Base-by-base conservation (phyloP, 1,140 invertebrate species). In the Magallana ariakensis region DNA sequence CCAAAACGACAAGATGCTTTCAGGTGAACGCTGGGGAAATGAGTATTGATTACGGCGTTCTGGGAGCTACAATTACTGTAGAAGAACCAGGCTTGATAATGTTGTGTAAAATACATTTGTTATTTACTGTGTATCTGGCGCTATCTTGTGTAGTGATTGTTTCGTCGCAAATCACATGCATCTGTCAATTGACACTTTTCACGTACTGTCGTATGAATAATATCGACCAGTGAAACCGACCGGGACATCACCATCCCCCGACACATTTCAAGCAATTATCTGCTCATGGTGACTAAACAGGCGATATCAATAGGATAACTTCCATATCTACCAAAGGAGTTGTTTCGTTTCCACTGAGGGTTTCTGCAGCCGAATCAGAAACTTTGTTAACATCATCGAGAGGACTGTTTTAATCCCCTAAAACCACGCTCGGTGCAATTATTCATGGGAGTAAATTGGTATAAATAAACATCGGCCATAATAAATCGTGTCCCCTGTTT, bases 71-170 rank as follows among this genome's bases (percentile, higher is more conserved):
- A 75, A 75, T 75, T 75, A 75, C 66, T 75, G 66, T 8, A 75
- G 66, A 75, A 75, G 19, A 46, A 13, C 66, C 66, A 26, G 4
- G 66, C 22, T 75, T 75, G 66, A 26, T 75, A 75, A 75, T 75
- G 66, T 75, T 75, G 66, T 75, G 66, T 75, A 75, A 75, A 75
- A 75, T 26, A 75, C 66, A 75, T 75, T 75, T 75, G 33, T 75
- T 75, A 75, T 75, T 75, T 75, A 75, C 66, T 22, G 66, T 75
- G 26, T 75, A 75, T 75, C 9, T 75, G 66, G 66, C 66, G 22
- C 66, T 75, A 75, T 75, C 22, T 75, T 19, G 22, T 26, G 66
- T 4, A 26, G 66, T 75, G 66, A 75, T 75, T 75, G 66, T 75
- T 75, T 75, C 66, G 58, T 16, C n/a, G 33, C 66, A 75, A 75